phyloP scores from a whole-genome alignment of 2,113 vertebrate species.

The Hyaena hyaena region DNA sequence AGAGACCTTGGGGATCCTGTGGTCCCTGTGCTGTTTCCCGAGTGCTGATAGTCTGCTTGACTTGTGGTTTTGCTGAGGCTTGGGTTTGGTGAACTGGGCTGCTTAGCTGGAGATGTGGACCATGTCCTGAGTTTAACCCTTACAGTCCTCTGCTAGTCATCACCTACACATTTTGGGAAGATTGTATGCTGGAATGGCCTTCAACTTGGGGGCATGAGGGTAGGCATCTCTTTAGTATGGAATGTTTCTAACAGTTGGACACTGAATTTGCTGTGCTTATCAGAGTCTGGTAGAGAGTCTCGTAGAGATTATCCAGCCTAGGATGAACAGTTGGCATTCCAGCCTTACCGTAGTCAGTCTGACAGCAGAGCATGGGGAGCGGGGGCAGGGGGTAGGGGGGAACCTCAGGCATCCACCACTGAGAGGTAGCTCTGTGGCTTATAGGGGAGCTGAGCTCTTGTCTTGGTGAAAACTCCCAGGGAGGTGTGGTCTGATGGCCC shows the following conservation, averaged over 20 bases:
- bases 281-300: not conserved
- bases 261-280: not conserved
- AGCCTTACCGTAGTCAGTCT: not conserved
- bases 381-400: not conserved
- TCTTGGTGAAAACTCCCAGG: not conserved
- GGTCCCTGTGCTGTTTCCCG: not conserved
- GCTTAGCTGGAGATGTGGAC: not conserved
- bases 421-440: not conserved
- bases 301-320: not conserved
- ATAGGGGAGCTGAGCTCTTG: not conserved
- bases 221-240: not conserved
- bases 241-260: not conserved
- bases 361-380: not conserved
- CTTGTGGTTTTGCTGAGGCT: not conserved
- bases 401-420: not conserved
- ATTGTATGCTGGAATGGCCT: not conserved
- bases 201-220: not conserved
- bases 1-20: not conserved
- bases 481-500: not conserved
- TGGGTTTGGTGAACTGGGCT: not conserved
- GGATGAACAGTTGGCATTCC: not conserved
- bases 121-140: accelerated
- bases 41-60: not conserved
- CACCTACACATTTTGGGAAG: not conserved
- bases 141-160: not conserved